Percentiles rank a stretch among this genome's conserved stretches.
Evolutionary conservation across 2,113 vertebrate genomes (phyloP).

Genomic region (Phylloscopus whistleri): DNA sequence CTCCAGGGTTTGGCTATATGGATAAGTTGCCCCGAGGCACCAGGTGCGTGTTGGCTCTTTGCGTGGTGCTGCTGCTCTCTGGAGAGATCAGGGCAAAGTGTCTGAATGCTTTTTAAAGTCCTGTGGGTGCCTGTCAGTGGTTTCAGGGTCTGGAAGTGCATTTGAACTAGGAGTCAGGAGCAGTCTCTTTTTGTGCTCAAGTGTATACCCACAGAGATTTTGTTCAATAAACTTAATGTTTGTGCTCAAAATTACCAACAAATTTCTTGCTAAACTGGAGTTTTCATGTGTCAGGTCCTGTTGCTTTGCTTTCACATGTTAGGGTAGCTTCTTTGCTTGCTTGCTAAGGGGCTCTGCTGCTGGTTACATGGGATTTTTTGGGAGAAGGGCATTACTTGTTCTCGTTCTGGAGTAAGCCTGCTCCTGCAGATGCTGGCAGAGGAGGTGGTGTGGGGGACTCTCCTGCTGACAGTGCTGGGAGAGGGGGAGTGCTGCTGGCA

Average conservation of each 20-base stretch:
- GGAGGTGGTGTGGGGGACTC: neutral
- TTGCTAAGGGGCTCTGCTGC: neutral
- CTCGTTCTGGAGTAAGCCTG: accelerated
- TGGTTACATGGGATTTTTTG: neutral
- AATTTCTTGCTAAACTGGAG: neutral
- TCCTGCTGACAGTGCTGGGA: neutral
- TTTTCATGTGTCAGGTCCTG: neutral
- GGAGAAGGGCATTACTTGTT: neutral
- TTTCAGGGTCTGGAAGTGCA: neutral
- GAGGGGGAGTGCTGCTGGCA: neutral
- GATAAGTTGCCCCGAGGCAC: neutral
- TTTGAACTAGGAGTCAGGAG: neutral
- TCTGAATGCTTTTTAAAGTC: neutral
- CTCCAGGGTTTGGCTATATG: neutral
- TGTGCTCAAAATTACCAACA: neutral
- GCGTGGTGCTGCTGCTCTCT: neutral
- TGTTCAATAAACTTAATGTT: neutral
- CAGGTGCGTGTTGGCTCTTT: neutral
- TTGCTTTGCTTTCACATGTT: neutral
- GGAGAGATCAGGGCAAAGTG: neutral
- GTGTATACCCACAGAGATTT: neutral
- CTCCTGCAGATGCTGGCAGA: neutral
- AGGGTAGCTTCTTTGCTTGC: neutral
- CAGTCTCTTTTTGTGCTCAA: neutral
- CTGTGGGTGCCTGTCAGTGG: neutral